phyloP scores from a whole-genome alignment of 2,113 vertebrate genomes.

The Spizaetus ornatus region DNA sequence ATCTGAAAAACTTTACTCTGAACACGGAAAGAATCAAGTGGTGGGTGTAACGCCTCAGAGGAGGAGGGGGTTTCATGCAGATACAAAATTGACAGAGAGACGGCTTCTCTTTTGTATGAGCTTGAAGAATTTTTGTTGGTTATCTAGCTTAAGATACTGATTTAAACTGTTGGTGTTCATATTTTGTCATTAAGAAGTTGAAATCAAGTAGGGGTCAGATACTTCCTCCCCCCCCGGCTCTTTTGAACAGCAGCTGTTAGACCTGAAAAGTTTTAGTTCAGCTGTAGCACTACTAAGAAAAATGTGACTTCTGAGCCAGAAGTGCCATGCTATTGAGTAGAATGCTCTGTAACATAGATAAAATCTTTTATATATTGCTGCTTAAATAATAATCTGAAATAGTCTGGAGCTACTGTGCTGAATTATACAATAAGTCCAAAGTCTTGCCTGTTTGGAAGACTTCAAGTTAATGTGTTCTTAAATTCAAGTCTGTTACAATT shows the following conservation, averaged over 20 bases:
- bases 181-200: background rate
- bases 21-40: background rate
- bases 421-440: background rate
- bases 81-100: background rate
- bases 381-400: background rate
- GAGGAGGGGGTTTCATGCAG: background rate
- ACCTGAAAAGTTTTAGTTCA: background rate
- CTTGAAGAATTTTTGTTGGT: background rate
- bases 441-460: background rate
- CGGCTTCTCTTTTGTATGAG: background rate
- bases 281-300: background rate
- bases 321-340: background rate
- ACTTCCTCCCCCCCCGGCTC: background rate
- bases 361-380: background rate
- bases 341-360: background rate
- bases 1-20: background rate
- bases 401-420: background rate
- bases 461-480: background rate
- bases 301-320: background rate
- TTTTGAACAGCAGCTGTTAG: background rate
- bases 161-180: background rate
- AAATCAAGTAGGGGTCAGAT: background rate
- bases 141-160: background rate
- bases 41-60: background rate
- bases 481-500: background rate